Base-by-base conservation (phyloP, 2,888 invertebrate species). In the Andricus quercusramuli region DNA sequence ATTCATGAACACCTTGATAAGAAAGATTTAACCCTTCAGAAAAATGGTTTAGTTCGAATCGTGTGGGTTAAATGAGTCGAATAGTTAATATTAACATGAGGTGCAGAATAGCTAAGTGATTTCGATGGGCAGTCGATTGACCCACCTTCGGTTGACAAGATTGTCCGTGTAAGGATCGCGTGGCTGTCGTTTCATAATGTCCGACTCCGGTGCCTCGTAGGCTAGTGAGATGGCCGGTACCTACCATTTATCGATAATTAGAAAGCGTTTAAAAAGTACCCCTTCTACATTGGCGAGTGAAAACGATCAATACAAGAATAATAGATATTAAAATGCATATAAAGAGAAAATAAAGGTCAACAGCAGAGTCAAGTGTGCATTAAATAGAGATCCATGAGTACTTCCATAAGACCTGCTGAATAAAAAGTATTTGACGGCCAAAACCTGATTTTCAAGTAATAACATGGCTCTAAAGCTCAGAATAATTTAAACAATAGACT, bases 171-270 rank as follows among this genome's bases (percentile, higher is more conserved):
- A 96, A 93, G 98, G 98, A 95, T 98, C 97, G 95, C 98, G 96
- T 93, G 98, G 98, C 95, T 97, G 97, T 94, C 98, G 96, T 96
- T 98, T 98, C 98, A 98, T 98, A 95, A 98, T 99, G 96, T 98
- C 98, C 94, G 97, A 98, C 96, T 99, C 98, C 94, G 98, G 98
- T 95, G 98, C 97, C 96, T 99, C 98, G 95, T 99, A 99, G 95
- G 98, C 98, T 96, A 99, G 96, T 94, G 98, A 98, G 95, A 98
- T 99, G 95, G 98, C 98, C 94, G 98, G 98, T 95, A 98, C 97
- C 98, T 97, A 91, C 89, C 90, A 90, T 92, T 89, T 90, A 89
- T 90, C 90, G 91, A 89, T 89, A 87, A 89, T 91, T 88, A 90
- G 88, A 89, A 88, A 88, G 83, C 85, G 81, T 84, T 83, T 85